A percentile compares a stretch with the other conserved stretches of the same genome.
Conservation (phyloP, 2,888 invertebrate species). For the Diloba caeruleocephala region DNA sequence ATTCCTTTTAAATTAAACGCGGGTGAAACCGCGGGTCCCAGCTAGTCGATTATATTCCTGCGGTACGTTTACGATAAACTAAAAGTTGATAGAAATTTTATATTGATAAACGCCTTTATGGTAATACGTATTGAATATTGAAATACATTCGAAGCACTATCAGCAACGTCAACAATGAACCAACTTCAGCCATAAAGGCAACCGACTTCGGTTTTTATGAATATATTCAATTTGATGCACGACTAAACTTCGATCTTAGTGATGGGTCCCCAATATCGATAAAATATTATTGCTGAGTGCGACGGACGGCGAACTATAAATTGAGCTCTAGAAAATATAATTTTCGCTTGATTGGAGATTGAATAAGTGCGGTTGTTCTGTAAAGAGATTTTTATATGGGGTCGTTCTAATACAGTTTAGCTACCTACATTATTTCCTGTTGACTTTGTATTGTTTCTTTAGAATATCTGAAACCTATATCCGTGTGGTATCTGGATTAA, state of each 20-base stretch:
- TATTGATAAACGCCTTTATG: slow-evolving; percentile 27
- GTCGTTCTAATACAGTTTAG: too few species aligned
- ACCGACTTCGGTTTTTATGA: slow-evolving; percentile 64
- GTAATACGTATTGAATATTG: slow-evolving; percentile 41
- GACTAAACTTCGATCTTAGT: slow-evolving; percentile 65
- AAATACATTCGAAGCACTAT: slow-evolving; percentile 55
- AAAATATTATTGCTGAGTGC: slow-evolving; percentile 53
- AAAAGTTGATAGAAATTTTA: slow-evolving; percentile 28
- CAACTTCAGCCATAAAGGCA: slow-evolving; percentile 57
- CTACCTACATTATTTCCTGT: too few species aligned
- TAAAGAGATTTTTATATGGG: slow-evolving; percentile 4
- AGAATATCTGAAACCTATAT: too few species aligned
- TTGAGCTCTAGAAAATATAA: slow-evolving; percentile 34
- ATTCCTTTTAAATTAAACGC: too few species aligned
- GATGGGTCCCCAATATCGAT: slow-evolving; percentile 56
- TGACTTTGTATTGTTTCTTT: too few species aligned
- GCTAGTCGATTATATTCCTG: slow-evolving; percentile 1
- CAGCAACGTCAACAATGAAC: slow-evolving; percentile 60
- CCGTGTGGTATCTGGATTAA: too few species aligned
- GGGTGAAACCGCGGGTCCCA: too few species aligned
- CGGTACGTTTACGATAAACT: slow-evolving; percentile 26
- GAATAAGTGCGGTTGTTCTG: slow-evolving; percentile 18
- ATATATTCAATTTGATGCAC: slow-evolving; percentile 75
- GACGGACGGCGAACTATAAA: slow-evolving; percentile 39
- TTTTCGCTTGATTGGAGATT: slow-evolving; percentile 26